Evolutionary conservation across 2,888 invertebrate genomes (phyloP).

Genomic region (Torymus texanus): DNA sequence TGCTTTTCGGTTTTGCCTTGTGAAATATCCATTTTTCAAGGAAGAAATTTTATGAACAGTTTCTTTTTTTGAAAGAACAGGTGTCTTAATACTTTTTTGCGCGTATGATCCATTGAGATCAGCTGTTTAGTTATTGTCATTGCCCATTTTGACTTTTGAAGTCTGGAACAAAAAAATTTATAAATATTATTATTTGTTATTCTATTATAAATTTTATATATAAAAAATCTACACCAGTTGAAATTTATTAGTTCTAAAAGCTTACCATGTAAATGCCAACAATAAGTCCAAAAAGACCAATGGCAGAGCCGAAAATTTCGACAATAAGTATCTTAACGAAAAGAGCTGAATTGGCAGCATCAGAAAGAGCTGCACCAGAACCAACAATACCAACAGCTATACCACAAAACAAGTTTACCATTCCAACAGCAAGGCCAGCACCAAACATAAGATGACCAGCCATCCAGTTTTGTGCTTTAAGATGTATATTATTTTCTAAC

Average conservation of each 20-base stretch:
- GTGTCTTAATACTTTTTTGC: conserved; percentile 50
- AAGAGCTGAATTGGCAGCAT: conserved; percentile 96
- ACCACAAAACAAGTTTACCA: conserved; percentile 97
- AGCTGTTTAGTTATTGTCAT: conserved; percentile 38
- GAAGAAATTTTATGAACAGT: conserved; percentile 32
- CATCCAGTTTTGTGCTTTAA: conserved; percentile 84
- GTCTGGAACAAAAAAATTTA: conserved; percentile 73
- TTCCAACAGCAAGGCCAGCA: conserved; percentile 94
- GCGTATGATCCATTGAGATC: conserved; percentile 35
- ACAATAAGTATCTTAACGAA: conserved; percentile 99
- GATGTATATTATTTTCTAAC: conserved; percentile 58
- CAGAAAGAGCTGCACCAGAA: conserved; percentile 97
- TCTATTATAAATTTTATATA: conserved; percentile 32
- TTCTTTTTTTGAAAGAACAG: conserved; percentile 40
- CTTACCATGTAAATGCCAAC: conserved; percentile 95
- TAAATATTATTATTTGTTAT: not conserved
- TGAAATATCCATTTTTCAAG: conserved; percentile 32
- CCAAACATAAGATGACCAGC: conserved; percentile 97
- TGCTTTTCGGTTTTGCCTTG: not conserved
- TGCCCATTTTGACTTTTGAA: conserved; percentile 87
- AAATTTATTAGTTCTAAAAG: conserved; percentile 13
- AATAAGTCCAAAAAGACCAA: conserved; percentile 98
- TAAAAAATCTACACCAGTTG: conserved; percentile 10
- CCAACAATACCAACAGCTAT: conserved; percentile 98
- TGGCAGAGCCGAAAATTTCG: conserved; percentile 99